Base-by-base conservation (phyloP, 2,888 invertebrate genomes). In the Bombyx huttoni region DNA sequence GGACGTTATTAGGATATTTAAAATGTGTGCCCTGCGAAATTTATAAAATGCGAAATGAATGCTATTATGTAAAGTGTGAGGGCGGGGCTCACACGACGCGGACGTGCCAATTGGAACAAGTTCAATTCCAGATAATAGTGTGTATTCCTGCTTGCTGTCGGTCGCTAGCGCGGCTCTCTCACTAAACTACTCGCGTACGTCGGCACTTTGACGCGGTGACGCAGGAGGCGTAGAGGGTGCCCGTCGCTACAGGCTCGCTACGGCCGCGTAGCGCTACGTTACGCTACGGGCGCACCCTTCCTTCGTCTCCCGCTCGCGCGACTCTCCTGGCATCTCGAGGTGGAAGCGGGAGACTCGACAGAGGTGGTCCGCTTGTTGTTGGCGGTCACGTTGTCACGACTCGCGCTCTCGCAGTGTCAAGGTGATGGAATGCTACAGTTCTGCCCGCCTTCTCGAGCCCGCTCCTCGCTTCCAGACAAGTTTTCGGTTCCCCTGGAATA, bases 91-190 rank as follows among this genome's bases (percentile, higher is more conserved):
- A 7, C 40, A 40, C 40, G 40, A 46, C 34, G 47, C 50, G 50
- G 34, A 13, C 47, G 47, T 51, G 50, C 50, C 50, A 51, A 47
- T 47, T 51, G 50, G 50, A 51, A 51, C 47, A 46, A 47, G 50
- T 51, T 51, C 50, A 51, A 51, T 34, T 40, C 46, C 50, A 46
- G 47, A 46, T 47, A 50, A 50, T 50, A 50, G 40, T 46, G 24
- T 46, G 24, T 24, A 3, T 24, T 24, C 24, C 24, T 24, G 24
- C n/a, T n/a, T n/a, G 24, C 5, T 24, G 24, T 24, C 5, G 24
- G 3, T 24, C 24, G 24, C 24, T 24, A 24, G n/a, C n/a, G n/a
- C n/a, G n/a, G n/a, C 24, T 24, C 24, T 24, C 24, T 24, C 24
- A 24, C 24, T 24, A 2, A 24, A 24, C 24, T 24, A 24, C 24